Base-by-base conservation (phyloP, 2,888 invertebrate species). In the Platycheirus rosarum region DNA sequence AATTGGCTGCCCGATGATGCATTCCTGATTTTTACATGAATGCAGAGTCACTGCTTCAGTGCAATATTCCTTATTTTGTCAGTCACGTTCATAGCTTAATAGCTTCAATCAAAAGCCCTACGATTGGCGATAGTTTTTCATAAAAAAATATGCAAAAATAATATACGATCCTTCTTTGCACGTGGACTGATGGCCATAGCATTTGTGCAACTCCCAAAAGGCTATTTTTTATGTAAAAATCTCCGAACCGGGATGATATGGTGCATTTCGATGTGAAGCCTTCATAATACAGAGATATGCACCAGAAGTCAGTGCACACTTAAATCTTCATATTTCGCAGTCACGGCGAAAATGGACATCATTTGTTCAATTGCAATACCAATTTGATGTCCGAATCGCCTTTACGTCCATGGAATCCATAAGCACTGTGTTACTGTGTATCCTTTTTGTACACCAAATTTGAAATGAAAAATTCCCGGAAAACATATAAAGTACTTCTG, bases 1-100 rank as follows among this genome's bases (percentile, higher is more conserved):
- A 7, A 32, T 32, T 32, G 29, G 29, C 29, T 32, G 29, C 29
- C 6, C 29, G 29, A 32, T 32, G 29, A 32, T 32, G 29, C 29
- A 32, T 32, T 32, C 29, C 29, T 32, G 29, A 32, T 8, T 6
- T 7, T 32, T 8, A 32, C 8, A 32, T 23, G 23, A 23, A 23
- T n/a, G n/a, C 26, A 32, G 8, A 32, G 29, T n/a, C n/a, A n/a
- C n/a, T n/a, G n/a, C n/a, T n/a, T n/a, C 7, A 32, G 29, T 7
- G 8, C 4, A 32, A 8, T 32, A 23, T 32, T 32, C 8, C 29
- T 37, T 0, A 13, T 37, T 35, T 65, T 62, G 55, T 40, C 32
- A 77, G 77, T 66, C 77, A 70, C 71, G 77, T 57, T 66, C 77
- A 55, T 29, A 55, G 37, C 65, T 77, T 71, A 77, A 77, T 77